Conservation (phyloP, 2,888 invertebrate species). For the Acleris cristana region DNA sequence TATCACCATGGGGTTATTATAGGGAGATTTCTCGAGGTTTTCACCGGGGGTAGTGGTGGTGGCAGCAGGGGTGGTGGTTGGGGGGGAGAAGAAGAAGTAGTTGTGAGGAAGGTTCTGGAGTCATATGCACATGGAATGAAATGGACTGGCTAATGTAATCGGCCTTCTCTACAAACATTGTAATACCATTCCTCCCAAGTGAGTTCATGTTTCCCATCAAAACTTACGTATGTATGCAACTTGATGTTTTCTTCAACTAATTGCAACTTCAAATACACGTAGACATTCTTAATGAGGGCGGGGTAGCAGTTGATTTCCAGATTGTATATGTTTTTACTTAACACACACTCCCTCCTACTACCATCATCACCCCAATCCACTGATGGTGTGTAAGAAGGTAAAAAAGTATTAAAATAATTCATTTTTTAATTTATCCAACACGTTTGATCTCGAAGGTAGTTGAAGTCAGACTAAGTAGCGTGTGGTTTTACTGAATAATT, state of each 20-base stretch:
- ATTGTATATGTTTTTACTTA: conserved; percentile 1
- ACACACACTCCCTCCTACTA: neutral
- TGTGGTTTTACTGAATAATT: neutral
- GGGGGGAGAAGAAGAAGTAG: neutral
- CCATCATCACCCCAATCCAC: too few species aligned
- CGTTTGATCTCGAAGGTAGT: neutral
- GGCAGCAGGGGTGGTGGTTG: too few species aligned
- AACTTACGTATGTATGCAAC: conserved; percentile 5
- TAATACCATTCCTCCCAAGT: neutral
- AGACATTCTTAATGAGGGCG: conserved; percentile 4
- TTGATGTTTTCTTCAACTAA: neutral
- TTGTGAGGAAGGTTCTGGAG: neutral
- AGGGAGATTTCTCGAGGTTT: neutral
- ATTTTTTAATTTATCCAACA: neutral
- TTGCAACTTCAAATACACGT: conserved; percentile 10
- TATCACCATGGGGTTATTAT: neutral
- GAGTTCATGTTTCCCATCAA: conserved; percentile 10
- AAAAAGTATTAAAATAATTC: conserved; percentile 7
- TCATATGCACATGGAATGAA: conserved; percentile 1
- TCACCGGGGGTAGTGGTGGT: neutral
- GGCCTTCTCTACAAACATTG: conserved; percentile 1
- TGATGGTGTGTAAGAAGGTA: conserved; percentile 4
- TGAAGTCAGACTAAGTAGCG: neutral
- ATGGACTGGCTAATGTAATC: too few species aligned
- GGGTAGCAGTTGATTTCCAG: neutral